phyloP scores from a whole-genome alignment of 2,888 invertebrate genomes.

The Allacma fusca region DNA sequence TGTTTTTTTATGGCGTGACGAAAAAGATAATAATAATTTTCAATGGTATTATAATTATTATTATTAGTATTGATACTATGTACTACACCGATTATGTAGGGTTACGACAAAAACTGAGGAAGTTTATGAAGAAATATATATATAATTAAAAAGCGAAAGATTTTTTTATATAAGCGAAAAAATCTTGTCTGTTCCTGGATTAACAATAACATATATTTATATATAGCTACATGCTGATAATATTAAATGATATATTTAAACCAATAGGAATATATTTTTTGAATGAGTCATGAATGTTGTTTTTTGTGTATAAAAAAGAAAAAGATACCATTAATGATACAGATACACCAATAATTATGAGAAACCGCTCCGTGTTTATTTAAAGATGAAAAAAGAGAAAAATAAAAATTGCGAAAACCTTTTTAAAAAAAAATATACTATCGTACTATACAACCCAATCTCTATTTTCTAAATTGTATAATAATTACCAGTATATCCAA shows the following conservation, averaged over 20 bases:
- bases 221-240: conserved; percentile 20
- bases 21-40: conserved; percentile 19
- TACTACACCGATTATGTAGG: background rate
- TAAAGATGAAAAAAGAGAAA: conserved; percentile 35
- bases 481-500: too few relatives aligned
- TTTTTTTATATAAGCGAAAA: conserved; percentile 29
- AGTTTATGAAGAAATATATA: background rate
- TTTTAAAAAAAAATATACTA: conserved; percentile 22
- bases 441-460: too few relatives aligned
- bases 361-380: conserved; percentile 30
- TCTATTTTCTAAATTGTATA: too few relatives aligned
- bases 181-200: conserved; percentile 46
- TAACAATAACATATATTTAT: conserved; percentile 21
- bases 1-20: conserved; percentile 36
- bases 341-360: conserved; percentile 31
- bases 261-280: conserved; percentile 35
- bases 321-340: conserved; percentile 28
- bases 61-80: background rate
- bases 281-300: conserved; percentile 42
- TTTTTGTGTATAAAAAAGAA: conserved; percentile 32
- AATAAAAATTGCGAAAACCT: conserved; percentile 17
- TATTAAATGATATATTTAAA: conserved; percentile 28
- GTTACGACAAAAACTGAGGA: background rate
- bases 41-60: conserved; percentile 10
- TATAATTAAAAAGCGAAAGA: background rate